Evolutionary conservation across 37 sponge, comb jelly and placozoan species (phyloP).

Genomic region (Oscarella lobularis): DNA sequence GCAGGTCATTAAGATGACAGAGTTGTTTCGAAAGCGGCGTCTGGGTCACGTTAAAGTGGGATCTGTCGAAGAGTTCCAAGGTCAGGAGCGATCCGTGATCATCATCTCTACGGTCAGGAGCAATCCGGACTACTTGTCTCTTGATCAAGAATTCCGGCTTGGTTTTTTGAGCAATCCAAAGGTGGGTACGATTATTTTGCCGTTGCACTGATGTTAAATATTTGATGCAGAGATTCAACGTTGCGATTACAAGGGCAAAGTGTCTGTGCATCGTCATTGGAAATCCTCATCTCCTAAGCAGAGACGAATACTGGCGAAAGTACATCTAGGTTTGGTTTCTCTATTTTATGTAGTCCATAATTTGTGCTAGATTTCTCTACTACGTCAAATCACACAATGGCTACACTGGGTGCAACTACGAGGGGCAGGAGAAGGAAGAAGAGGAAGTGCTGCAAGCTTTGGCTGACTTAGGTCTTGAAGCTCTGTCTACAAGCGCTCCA

Average conservation of each 20-base stretch:
- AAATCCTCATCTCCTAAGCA: constrained; percentile 41
- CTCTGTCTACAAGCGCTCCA: neutral
- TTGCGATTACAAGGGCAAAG: constrained; percentile 64
- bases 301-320: neutral
- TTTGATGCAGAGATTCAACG: constrained; percentile 54
- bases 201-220: neutral
- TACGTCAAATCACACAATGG: neutral
- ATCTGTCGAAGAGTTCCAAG: constrained; percentile 9
- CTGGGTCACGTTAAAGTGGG: constrained; percentile 4
- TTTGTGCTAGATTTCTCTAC: neutral
- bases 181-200: neutral
- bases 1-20: neutral
- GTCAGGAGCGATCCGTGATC: constrained; percentile 9
- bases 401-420: neutral
- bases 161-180: neutral
- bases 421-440: neutral
- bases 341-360: no score
- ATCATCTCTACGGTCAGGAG: constrained; percentile 9
- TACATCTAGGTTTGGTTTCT: neutral
- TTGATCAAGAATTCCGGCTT: neutral
- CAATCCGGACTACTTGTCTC: neutral
- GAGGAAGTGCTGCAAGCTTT: neutral
- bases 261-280: constrained; percentile 58
- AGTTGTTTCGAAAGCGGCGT: neutral
- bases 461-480: neutral